A percentile compares a stretch with the other conserved stretches of the same genome.
phyloP scores from a whole-genome alignment of 2,888 invertebrate genomes.

The Petrolisthes manimaculis region DNA sequence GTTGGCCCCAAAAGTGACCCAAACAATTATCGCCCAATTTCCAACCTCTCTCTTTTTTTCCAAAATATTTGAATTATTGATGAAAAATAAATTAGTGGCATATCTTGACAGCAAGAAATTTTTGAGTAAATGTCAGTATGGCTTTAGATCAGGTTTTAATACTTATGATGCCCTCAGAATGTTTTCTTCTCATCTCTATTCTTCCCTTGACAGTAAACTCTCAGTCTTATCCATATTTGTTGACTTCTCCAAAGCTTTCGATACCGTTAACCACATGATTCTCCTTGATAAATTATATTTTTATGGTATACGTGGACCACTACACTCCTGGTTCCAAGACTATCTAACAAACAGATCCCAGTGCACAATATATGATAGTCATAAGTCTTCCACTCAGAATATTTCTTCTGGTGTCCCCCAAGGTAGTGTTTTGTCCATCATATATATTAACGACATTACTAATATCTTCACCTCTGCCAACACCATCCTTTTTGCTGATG shows the following conservation, averaged over 20 bases:
- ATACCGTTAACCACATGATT: too few relatives aligned
- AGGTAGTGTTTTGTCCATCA: not conserved
- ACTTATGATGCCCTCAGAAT: conserved; percentile 3
- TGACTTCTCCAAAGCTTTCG: not conserved
- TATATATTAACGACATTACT: not conserved
- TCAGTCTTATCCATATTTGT: not conserved
- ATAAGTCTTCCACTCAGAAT: conserved; percentile 1
- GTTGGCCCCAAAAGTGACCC: not conserved
- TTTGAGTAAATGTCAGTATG: not conserved
- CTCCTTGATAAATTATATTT: not conserved
- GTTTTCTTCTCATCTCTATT: conserved; percentile 2
- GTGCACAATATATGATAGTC: conserved; percentile 7
- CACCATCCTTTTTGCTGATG: not conserved
- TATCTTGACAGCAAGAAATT: not conserved
- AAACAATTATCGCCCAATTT: conserved; percentile 1
- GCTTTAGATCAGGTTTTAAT: not conserved
- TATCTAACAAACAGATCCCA: conserved; percentile 4
- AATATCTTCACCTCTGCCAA: conserved; percentile 10
- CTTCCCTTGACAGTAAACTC: not conserved
- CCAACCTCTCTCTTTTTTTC: not conserved
- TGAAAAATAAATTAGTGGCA: conserved; percentile 1
- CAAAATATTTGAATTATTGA: not conserved
- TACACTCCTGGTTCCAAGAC: conserved; percentile 11
- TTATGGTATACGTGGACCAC: not conserved
- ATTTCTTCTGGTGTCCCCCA: conserved; percentile 5